Conservation (phyloP, 2,113 vertebrate genomes). For the Cyanistes caeruleus region DNA sequence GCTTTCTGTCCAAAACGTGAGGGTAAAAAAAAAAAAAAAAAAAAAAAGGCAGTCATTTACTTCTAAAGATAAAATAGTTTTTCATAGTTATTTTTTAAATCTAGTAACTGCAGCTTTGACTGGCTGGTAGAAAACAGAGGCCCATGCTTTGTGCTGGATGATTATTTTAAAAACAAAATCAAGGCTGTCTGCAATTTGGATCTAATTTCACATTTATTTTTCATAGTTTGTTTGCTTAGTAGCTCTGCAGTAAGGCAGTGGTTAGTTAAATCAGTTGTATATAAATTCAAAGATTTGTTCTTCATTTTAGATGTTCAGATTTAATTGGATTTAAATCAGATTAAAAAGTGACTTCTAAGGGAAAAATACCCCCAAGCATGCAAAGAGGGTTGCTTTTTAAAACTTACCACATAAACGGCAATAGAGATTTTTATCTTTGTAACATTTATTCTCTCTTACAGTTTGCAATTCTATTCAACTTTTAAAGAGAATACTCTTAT, state of each 20-base stretch:
- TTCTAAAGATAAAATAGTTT: neutral
- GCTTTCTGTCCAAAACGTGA: neutral
- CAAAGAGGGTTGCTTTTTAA: slow-evolving; percentile 35
- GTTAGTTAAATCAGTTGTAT: slow-evolving; percentile 57
- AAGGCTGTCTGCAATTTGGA: slow-evolving; percentile 2
- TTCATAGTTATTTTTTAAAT: neutral
- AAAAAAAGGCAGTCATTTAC: neutral
- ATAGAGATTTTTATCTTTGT: slow-evolving; percentile 30
- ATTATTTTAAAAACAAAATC: slow-evolving; percentile 43
- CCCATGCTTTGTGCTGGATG: neutral
- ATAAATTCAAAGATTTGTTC: slow-evolving; percentile 57
- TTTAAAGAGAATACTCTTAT: neutral
- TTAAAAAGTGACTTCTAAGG: slow-evolving; percentile 59
- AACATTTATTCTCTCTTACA: slow-evolving; percentile 23
- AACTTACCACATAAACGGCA: slow-evolving; percentile 25
- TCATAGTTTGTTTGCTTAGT: slow-evolving; percentile 45
- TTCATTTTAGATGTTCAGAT: slow-evolving; percentile 60
- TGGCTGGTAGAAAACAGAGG: neutral
- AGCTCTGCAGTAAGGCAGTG: neutral
- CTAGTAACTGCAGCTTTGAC: neutral
- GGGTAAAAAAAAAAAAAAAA: neutral
- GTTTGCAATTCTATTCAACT: slow-evolving; percentile 4
- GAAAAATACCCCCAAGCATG: slow-evolving; percentile 45
- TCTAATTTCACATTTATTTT: slow-evolving; percentile 39
- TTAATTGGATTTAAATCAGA: slow-evolving; percentile 67